Percentiles rank a stretch among this genome's conserved stretches.
These are phyloP conservation scores for Melanotaenia parkinsoni DNA, from an alignment of 2,797 vertebrate genomes.

Conservation along the genomic window DNA sequence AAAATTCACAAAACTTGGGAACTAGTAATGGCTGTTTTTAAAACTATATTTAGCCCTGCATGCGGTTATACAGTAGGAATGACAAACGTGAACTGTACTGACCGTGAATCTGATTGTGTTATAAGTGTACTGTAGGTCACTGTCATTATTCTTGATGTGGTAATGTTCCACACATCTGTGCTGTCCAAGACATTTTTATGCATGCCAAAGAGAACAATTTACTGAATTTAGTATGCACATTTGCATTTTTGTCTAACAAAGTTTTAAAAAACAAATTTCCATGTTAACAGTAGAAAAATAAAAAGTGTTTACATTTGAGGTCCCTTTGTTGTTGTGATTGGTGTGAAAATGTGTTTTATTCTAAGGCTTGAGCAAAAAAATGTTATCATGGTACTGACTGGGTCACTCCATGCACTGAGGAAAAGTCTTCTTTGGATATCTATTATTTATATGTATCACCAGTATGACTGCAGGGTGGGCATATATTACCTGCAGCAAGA, in stretches of 20 bases:
- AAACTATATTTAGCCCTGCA: constrained; percentile 20
- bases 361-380: neutral
- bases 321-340: constrained; percentile 33
- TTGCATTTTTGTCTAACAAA: constrained; percentile 65
- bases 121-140: constrained; percentile 59
- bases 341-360: constrained; percentile 17
- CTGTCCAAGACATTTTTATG: constrained; percentile 73
- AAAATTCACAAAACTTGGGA: constrained; percentile 13
- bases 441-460: constrained; percentile 47
- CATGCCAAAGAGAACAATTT: constrained; percentile 83
- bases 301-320: constrained; percentile 71
- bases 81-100: constrained; percentile 45
- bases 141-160: constrained; percentile 65
- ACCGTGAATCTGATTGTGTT: constrained; percentile 45
- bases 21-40: constrained; percentile 22
- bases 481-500: constrained; percentile 29
- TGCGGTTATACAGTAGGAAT: constrained; percentile 37
- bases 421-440: constrained; percentile 24
- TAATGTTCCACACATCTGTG: constrained; percentile 61
- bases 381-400: neutral
- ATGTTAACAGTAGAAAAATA: constrained; percentile 67
- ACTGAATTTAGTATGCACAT: constrained; percentile 70
- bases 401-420: constrained; percentile 35
- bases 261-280: constrained; percentile 50
- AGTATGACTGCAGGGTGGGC: constrained; percentile 19